These are phyloP conservation scores for Mirza zaza DNA, from an alignment of 2,113 vertebrate species.

Conservation along the genomic window DNA sequence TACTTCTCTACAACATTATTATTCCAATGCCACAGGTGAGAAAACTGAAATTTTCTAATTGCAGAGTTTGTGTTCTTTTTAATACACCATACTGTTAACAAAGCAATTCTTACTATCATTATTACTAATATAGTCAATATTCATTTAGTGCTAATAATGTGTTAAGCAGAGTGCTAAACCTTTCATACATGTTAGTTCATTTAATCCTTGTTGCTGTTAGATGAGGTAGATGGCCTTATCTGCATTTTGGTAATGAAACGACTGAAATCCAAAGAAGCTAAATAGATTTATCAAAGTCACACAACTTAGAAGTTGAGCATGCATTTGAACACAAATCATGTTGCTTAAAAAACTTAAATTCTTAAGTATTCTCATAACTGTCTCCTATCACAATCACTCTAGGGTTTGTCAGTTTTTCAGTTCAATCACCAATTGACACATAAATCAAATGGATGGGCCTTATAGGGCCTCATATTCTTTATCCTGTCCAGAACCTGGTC, in stretches of 20 bases:
- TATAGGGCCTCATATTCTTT: background rate
- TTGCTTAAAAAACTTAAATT: background rate
- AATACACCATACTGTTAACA: background rate
- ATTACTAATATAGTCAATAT: background rate
- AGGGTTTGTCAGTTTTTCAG: background rate
- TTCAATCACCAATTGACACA: background rate
- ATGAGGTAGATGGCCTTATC: background rate
- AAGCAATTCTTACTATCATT: background rate
- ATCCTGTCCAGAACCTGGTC: background rate
- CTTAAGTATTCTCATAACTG: background rate
- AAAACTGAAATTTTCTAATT: background rate
- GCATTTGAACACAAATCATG: background rate
- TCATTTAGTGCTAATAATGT: background rate
- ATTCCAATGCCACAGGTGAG: background rate
- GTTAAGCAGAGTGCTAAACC: background rate
- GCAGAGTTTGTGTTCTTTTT: background rate
- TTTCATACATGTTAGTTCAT: background rate
- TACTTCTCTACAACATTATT: background rate
- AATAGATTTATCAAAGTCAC: background rate
- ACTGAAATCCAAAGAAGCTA: background rate
- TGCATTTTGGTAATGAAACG: background rate
- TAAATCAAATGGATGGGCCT: background rate
- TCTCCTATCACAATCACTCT: background rate
- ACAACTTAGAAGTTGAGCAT: background rate
- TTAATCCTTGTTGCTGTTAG: background rate